Conservation (phyloP, 2,797 vertebrate species). For the Hyperoplus lanceolatus region DNA sequence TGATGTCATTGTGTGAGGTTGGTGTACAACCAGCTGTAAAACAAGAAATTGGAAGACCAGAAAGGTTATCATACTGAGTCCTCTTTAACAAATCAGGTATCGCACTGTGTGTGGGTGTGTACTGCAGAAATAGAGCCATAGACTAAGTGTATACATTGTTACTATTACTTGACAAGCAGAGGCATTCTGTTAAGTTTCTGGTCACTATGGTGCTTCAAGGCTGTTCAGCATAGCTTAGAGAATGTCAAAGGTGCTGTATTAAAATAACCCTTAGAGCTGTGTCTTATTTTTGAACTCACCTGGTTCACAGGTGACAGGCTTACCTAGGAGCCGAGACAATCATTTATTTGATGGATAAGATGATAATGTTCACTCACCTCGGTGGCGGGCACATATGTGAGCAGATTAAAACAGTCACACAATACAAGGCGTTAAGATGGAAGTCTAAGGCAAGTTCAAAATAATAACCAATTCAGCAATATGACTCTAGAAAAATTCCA, state of each 20-base stretch:
- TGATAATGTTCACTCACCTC: not conserved
- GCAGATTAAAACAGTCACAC: conserved; percentile 5
- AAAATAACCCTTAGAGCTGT: not conserved
- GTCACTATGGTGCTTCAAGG: not conserved
- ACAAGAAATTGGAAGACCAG: too few relatives aligned
- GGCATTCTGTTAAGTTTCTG: not conserved
- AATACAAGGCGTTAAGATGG: not conserved
- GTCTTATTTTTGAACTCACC: not conserved
- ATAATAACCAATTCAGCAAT: not conserved
- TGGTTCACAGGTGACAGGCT: not conserved
- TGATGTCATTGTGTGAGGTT: too few relatives aligned
- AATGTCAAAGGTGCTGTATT: not conserved
- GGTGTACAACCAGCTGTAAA: too few relatives aligned
- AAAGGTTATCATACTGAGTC: too few relatives aligned
- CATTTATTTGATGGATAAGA: conserved; percentile 6
- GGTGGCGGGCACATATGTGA: conserved; percentile 1
- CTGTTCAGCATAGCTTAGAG: not conserved
- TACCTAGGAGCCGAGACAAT: not conserved
- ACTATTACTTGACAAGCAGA: not conserved
- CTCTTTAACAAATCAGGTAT: not conserved
- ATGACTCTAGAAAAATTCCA: not conserved
- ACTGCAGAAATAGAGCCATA: not conserved
- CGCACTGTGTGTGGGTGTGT: not conserved
- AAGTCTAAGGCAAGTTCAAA: not conserved
- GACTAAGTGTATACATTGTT: not conserved